A percentile compares a stretch with the other conserved stretches of the same genome.
Conservation (phyloP, 1,140 invertebrate species). For the Cydia pomonella region DNA sequence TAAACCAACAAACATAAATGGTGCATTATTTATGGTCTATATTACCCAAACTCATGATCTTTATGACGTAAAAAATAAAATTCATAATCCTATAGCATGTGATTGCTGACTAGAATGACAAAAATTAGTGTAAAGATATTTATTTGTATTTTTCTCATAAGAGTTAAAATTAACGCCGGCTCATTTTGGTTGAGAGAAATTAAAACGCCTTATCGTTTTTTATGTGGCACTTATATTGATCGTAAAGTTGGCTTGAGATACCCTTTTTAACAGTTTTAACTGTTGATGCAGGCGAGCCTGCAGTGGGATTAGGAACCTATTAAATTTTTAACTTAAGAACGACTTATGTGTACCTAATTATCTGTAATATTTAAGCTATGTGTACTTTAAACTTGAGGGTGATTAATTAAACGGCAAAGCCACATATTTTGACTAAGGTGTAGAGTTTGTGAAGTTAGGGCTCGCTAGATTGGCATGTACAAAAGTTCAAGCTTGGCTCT, state of each 20-base stretch:
- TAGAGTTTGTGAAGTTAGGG: too few relatives aligned
- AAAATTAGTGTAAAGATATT: slow-evolving; percentile 59
- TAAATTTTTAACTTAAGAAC: slow-evolving; percentile 26
- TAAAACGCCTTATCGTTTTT: slow-evolving; percentile 76
- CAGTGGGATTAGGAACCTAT: slow-evolving; percentile 43
- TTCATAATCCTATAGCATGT: neutral
- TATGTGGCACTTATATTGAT: slow-evolving; percentile 75
- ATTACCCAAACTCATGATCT: slow-evolving; percentile 34
- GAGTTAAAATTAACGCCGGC: slow-evolving; percentile 73
- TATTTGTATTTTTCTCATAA: slow-evolving; percentile 48
- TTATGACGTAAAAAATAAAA: neutral
- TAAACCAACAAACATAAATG: slow-evolving; percentile 70
- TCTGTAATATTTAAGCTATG: neutral
- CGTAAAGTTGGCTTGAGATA: slow-evolving; percentile 66
- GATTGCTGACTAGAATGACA: slow-evolving; percentile 46
- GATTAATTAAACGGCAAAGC: too few relatives aligned
- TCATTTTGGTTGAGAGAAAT: slow-evolving; percentile 72
- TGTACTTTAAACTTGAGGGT: neutral
- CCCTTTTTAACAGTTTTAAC: slow-evolving; percentile 66
- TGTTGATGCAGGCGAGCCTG: slow-evolving; percentile 54
- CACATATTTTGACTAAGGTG: too few relatives aligned
- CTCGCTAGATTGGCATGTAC: too few relatives aligned
- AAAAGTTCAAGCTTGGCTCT: too few relatives aligned
- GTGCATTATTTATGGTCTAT: slow-evolving; percentile 56
- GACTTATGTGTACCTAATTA: slow-evolving; percentile 22